These are phyloP conservation scores for Drosophila sp. DNA, from an alignment of 1,140 invertebrate genomes.

Conservation along the genomic window DNA sequence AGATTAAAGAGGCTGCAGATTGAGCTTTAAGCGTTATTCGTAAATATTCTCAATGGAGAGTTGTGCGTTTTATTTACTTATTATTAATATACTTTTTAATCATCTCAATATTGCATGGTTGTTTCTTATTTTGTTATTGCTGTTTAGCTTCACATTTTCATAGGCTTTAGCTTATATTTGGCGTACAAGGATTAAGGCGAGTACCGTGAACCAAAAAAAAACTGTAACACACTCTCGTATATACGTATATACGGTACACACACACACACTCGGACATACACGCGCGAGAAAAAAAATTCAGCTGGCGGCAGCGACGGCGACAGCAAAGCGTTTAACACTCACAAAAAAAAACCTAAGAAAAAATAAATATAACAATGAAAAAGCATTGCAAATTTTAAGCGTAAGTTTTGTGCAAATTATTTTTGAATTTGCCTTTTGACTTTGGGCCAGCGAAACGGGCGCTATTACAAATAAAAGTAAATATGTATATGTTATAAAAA, in stretches of 20 bases:
- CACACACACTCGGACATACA: slow-evolving; percentile 38
- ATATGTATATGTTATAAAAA: too few relatives aligned
- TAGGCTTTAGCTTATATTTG: slow-evolving; percentile 40
- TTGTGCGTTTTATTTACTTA: slow-evolving; percentile 67
- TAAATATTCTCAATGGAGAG: slow-evolving; percentile 36
- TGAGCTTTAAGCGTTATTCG: slow-evolving; percentile 32
- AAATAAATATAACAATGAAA: slow-evolving; percentile 8
- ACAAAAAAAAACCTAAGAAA: slow-evolving; percentile 12
- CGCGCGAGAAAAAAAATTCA: slow-evolving; percentile 55
- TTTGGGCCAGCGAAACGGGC: neutral
- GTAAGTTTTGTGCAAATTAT: slow-evolving; percentile 5
- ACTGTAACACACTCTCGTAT: slow-evolving; percentile 51
- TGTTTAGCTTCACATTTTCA: slow-evolving; percentile 22
- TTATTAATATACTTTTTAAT: slow-evolving; percentile 20
- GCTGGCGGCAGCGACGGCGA: slow-evolving; percentile 19
- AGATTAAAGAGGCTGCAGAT: slow-evolving; percentile 24
- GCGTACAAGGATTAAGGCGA: slow-evolving; percentile 43
- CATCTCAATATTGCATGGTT: slow-evolving; percentile 4
- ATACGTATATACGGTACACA: slow-evolving; percentile 37
- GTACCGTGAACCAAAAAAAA: slow-evolving; percentile 54
- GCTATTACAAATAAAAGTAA: slow-evolving; percentile 1
- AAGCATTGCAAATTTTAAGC: slow-evolving; percentile 32
- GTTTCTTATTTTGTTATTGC: slow-evolving; percentile 26
- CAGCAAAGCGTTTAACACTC: slow-evolving; percentile 34
- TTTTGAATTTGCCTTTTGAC: neutral